phyloP scores from a whole-genome alignment of 2,797 vertebrate genomes.

The Allobates femoralis region DNA sequence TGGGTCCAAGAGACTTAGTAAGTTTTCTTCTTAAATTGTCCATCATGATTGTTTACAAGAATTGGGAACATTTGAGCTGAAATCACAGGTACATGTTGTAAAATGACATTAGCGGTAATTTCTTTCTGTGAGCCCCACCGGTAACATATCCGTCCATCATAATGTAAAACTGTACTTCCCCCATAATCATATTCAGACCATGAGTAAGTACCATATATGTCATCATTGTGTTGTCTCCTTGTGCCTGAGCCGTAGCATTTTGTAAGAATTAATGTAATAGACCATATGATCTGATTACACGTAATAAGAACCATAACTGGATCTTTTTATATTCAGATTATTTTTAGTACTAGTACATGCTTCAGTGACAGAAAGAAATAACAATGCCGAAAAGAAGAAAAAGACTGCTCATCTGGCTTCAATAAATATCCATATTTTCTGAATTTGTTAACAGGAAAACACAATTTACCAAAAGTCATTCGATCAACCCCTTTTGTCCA shows the following conservation, averaged over 20 bases:
- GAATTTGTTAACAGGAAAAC: not conserved
- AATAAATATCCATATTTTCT: conserved; percentile 6
- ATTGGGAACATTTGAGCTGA: not conserved
- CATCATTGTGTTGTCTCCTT: not conserved
- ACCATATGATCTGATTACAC: conserved; percentile 16
- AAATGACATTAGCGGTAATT: not conserved
- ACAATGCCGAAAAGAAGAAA: not conserved
- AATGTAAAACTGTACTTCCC: not conserved
- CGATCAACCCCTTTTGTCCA: not conserved
- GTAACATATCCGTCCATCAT: not conserved
- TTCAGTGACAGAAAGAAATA: not conserved
- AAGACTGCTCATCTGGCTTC: not conserved
- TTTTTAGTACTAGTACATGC: conserved; percentile 27
- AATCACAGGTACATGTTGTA: not conserved
- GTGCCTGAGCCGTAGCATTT: not conserved
- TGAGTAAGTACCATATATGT: not conserved
- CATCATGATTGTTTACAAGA: not conserved
- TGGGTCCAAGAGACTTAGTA: not conserved
- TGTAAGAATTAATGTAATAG: not conserved
- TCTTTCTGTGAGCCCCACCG: not conserved
- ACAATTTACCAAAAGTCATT: not conserved
- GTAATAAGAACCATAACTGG: conserved; percentile 18
- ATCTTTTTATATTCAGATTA: conserved; percentile 18
- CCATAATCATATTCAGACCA: not conserved
- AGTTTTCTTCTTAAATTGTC: not conserved